Evolutionary conservation across 2,113 vertebrate genomes (phyloP).

Genomic region (Pundamilia nyererei): DNA sequence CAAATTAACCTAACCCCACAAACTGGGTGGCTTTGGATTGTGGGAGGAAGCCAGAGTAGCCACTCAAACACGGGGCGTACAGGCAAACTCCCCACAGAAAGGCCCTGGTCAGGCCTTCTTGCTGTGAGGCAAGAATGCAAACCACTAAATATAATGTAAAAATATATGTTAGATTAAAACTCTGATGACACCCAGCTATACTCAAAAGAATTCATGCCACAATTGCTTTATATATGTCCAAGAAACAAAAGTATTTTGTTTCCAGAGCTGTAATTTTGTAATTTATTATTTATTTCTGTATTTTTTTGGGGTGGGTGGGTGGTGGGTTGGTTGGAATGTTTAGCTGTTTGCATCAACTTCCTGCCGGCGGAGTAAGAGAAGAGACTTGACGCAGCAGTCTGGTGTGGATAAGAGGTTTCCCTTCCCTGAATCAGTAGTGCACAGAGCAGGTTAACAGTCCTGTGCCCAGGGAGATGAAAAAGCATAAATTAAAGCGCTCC

Average conservation of each 20-base stretch:
- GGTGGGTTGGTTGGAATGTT: neutral
- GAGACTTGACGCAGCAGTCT: slow-evolving; percentile 68
- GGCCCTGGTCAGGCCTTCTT: neutral
- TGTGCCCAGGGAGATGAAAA: slow-evolving; percentile 69
- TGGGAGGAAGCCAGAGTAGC: neutral
- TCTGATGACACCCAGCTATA: neutral
- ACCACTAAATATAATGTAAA: neutral
- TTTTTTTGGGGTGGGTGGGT: neutral
- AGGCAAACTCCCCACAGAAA: neutral
- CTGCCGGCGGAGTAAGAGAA: neutral
- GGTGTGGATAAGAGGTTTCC: slow-evolving; percentile 46
- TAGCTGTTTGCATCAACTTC: slow-evolving; percentile 11
- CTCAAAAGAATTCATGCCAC: neutral
- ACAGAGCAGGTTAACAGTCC: slow-evolving; percentile 63
- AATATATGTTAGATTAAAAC: neutral
- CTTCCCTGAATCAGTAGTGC: slow-evolving; percentile 51
- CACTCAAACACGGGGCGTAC: accelerated
- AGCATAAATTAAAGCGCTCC: slow-evolving; percentile 72
- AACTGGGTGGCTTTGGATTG: neutral
- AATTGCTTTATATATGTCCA: neutral
- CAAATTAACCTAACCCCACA: neutral
- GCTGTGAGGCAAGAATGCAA: neutral
- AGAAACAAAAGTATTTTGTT: neutral
- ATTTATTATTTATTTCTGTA: neutral
- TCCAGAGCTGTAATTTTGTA: neutral